Evolutionary conservation across 1,140 invertebrate species (phyloP), one percentile per base, ranked within the genome.

Genomic region (Zophobas atratus): DNA sequence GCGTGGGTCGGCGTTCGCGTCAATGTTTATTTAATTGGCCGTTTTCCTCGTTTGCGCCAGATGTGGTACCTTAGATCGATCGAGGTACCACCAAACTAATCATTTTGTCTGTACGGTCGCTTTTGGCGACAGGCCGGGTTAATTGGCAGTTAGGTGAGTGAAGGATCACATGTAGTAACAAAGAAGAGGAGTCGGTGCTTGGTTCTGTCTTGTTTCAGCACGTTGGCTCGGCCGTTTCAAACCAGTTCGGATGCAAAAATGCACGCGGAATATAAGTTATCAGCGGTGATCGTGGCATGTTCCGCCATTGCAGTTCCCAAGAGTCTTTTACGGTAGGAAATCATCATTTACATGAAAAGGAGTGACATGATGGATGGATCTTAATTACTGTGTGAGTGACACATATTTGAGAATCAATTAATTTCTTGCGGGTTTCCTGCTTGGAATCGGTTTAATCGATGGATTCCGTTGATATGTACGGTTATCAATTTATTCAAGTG

Each of bases 91-190:
- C 60, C 6, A 43, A 67, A 67, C 60, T 67, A 67, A 67, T 67
- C 60, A 39, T 32, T 43, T 38, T 36, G 60, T 67, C 60, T 67
- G 3, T 8, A n/a, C 38, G 43, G 60, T 67, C 43, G 60, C 71
- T 73, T 73, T 55, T 43, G 71, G 71, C 71, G 71, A 73, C 71
- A 73, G 76, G 70, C n/a, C n/a, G 8, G 48, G 67, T 70, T 71
- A 77, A 77, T 77, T 77, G 76, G 76, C 76, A 77, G 43, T 77
- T 71, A 70, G 76, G 4, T 56, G 76, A 72, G 60, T 77, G 76
- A 77, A 77, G 76, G 76, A 77, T 77, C 70, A 72, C 76, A 60
- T 48, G 71, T 53, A 73, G n/a, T 6, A 53, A 56, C 38, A 73
- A 73, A 53, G 48, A 56, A 51, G 1, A 73, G 36, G 35, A 35